These are phyloP conservation scores for Araneus ventricosus DNA, from an alignment of 1,140 invertebrate genomes.

Conservation along the genomic window DNA sequence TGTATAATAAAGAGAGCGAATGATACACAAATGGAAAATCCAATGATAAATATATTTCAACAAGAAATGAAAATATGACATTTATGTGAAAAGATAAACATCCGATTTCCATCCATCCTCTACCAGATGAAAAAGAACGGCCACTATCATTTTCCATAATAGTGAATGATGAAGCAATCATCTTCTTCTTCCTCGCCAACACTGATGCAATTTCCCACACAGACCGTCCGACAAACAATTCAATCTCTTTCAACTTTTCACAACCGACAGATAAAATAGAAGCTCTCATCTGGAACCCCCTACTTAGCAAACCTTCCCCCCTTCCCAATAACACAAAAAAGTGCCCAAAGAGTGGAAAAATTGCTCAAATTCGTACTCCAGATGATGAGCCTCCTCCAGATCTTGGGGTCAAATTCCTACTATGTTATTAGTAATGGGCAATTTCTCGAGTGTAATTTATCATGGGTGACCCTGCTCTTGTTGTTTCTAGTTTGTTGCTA, in stretches of 20 bases:
- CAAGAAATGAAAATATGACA: no score
- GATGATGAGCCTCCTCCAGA: background rate
- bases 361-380: conserved; percentile 55
- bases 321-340: background rate
- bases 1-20: no score
- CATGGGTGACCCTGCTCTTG: conserved; percentile 30
- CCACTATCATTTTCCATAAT: background rate
- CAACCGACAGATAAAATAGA: conserved; percentile 3
- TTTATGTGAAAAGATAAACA: background rate
- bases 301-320: background rate
- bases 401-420: conserved; percentile 35
- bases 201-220: background rate
- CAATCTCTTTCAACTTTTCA: conserved; percentile 32
- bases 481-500: conserved; percentile 16
- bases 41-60: no score
- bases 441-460: conserved; percentile 59
- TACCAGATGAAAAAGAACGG: background rate
- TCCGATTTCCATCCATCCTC: background rate
- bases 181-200: background rate
- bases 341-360: conserved; percentile 33
- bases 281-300: background rate
- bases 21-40: no score
- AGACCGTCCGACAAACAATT: background rate
- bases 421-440: conserved; percentile 64
- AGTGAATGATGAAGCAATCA: background rate